Conservation (phyloP, 2,888 invertebrate genomes). For the Theristus sp. region DNA sequence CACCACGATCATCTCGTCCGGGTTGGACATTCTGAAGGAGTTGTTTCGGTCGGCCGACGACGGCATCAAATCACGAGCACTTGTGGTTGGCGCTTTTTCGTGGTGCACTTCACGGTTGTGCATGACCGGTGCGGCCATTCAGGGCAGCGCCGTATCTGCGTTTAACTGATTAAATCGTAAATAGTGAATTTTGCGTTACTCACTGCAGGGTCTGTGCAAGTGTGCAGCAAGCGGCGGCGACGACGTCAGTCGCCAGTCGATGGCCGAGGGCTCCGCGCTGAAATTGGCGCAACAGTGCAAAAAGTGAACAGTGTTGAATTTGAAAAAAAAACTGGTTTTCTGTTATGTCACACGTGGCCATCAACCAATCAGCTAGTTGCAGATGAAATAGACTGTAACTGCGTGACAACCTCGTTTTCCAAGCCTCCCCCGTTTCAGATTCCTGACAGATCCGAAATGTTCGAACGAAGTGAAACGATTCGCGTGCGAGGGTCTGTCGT, state of each 20-base stretch:
- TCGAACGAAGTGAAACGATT: constrained; percentile 75
- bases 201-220: constrained; percentile 78
- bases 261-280: constrained; percentile 78
- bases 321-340: not conserved
- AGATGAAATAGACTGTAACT: not conserved
- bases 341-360: not conserved
- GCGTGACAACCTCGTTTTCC: not conserved
- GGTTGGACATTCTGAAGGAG: constrained; percentile 75
- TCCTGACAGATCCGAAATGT: constrained; percentile 65
- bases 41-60: constrained; percentile 76
- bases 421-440: constrained; percentile 33
- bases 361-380: no score
- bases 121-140: no score
- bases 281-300: constrained; percentile 84
- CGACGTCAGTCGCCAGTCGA: constrained; percentile 78
- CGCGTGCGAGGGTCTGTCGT: constrained; percentile 94
- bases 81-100: constrained; percentile 42
- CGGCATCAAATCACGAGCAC: constrained; percentile 49
- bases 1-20: constrained; percentile 48
- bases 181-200: no score
- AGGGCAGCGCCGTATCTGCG: no score
- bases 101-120: no score
- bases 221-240: constrained; percentile 74
- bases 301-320: constrained; percentile 34
- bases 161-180: no score